Evolutionary conservation across 1,140 invertebrate species (phyloP).

Genomic region (Bombus fervidus): DNA sequence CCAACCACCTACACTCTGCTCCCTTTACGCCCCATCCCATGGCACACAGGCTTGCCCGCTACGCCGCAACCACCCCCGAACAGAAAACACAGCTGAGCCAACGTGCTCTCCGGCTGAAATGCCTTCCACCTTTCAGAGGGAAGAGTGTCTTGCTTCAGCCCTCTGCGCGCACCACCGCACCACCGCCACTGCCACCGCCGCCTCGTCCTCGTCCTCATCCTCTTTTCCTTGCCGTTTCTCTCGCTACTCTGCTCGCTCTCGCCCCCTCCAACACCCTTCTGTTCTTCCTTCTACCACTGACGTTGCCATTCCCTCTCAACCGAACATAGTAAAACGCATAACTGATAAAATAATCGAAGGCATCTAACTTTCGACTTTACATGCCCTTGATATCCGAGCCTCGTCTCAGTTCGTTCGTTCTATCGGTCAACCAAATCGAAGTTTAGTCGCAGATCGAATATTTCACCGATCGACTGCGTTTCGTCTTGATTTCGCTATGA

Average conservation of each 20-base stretch:
- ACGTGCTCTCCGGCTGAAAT: constrained; percentile 74
- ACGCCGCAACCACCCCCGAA: constrained; percentile 75
- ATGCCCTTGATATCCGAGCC: not conserved
- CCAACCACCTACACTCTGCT: constrained; percentile 68
- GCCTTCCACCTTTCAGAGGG: constrained; percentile 72
- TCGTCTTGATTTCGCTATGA: not conserved
- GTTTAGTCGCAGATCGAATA: not conserved
- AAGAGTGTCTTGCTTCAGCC: constrained; percentile 67
- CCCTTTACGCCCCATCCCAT: constrained; percentile 63
- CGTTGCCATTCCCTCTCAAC: constrained; percentile 30
- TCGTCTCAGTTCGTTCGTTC: not conserved
- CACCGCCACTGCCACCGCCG: constrained; percentile 6
- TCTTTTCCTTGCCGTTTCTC: constrained; percentile 20
- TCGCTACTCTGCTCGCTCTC: constrained; percentile 6
- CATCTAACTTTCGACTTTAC: not conserved
- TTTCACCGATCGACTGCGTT: not conserved
- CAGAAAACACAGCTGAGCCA: constrained; percentile 81
- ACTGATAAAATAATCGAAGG: constrained; percentile 63
- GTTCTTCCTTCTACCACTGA: constrained; percentile 54
- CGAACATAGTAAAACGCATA: constrained; percentile 53
- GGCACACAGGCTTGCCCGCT: constrained; percentile 59
- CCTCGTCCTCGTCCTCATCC: constrained; percentile 55
- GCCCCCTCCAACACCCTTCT: constrained; percentile 41
- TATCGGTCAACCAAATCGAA: not conserved
- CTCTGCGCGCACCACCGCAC: constrained; percentile 9